Evolutionary conservation across 2,888 invertebrate species (phyloP).

Genomic region (Apotomis capreana): DNA sequence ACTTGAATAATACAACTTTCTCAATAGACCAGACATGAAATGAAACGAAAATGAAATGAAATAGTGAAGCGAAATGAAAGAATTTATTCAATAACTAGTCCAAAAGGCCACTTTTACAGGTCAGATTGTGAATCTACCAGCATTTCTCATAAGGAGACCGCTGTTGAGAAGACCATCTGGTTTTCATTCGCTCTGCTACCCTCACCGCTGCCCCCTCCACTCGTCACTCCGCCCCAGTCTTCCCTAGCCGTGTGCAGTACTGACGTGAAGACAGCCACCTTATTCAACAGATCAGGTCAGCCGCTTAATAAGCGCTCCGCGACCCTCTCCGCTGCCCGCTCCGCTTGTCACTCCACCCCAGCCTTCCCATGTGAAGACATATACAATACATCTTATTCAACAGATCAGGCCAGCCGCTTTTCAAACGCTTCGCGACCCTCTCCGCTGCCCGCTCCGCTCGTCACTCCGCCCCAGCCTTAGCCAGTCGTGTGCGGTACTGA

Average conservation of each 20-base stretch:
- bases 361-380: constrained; percentile 40
- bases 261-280: constrained; percentile 47
- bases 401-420: background rate
- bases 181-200: background rate
- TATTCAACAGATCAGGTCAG: constrained; percentile 43
- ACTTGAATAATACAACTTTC: constrained; percentile 47
- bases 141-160: constrained; percentile 4
- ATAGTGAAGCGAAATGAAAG: too few relatives aligned
- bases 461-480: constrained; percentile 17
- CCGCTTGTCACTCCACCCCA: background rate
- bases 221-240: background rate
- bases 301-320: background rate
- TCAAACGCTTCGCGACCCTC: background rate
- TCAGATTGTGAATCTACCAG: too few relatives aligned
- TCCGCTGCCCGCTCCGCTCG: constrained; percentile 18
- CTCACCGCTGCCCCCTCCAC: background rate
- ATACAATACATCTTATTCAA: background rate
- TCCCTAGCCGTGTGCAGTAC: background rate
- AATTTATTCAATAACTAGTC: too few relatives aligned
- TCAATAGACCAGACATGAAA: constrained; percentile 7
- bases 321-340: background rate
- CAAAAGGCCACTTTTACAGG: too few relatives aligned
- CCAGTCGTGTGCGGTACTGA: constrained; percentile 44
- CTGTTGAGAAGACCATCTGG: constrained; percentile 10
- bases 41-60: too few relatives aligned